Evolutionary conservation across 2,888 invertebrate species (phyloP).

Genomic region (Orthosia gracilis): DNA sequence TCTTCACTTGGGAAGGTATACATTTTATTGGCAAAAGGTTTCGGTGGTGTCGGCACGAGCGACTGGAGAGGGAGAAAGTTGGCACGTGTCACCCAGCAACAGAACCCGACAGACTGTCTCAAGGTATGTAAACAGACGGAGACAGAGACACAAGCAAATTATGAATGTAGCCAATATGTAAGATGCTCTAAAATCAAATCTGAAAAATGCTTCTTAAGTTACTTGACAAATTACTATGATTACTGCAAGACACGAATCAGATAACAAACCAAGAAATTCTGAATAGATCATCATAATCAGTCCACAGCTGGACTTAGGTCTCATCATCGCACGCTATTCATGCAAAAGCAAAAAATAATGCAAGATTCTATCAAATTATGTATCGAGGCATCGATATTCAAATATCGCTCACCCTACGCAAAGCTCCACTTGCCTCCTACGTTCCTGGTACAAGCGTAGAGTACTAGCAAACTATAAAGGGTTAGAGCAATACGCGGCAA

Average conservation of each 20-base stretch:
- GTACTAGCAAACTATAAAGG: slow-evolving; percentile 39
- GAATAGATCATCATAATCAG: too few relatives aligned
- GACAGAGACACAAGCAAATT: not conserved
- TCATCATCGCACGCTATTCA: too few relatives aligned
- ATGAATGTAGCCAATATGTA: slow-evolving; percentile 1
- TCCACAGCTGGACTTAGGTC: too few relatives aligned
- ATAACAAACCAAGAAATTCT: too few relatives aligned
- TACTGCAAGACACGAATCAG: too few relatives aligned
- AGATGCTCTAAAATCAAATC: not conserved
- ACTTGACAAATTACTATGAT: too few relatives aligned
- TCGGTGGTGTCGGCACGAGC: not conserved
- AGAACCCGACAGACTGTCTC: slow-evolving; percentile 39
- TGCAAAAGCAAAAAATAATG: not conserved
- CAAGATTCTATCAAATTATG: not conserved
- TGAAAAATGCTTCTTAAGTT: not conserved
- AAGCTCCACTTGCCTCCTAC: not conserved
- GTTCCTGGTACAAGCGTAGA: slow-evolving; percentile 2
- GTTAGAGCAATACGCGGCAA: slow-evolving; percentile 24
- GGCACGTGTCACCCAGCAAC: slow-evolving; percentile 31
- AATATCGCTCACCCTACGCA: not conserved
- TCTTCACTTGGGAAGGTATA: not conserved
- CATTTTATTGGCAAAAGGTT: slow-evolving; percentile 22
- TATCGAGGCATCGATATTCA: not conserved
- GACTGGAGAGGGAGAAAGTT: slow-evolving; percentile 7
- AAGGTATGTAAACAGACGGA: slow-evolving; percentile 32